Evolutionary conservation across 2,888 invertebrate species (phyloP).

Genomic region (Bellardia pandia): DNA sequence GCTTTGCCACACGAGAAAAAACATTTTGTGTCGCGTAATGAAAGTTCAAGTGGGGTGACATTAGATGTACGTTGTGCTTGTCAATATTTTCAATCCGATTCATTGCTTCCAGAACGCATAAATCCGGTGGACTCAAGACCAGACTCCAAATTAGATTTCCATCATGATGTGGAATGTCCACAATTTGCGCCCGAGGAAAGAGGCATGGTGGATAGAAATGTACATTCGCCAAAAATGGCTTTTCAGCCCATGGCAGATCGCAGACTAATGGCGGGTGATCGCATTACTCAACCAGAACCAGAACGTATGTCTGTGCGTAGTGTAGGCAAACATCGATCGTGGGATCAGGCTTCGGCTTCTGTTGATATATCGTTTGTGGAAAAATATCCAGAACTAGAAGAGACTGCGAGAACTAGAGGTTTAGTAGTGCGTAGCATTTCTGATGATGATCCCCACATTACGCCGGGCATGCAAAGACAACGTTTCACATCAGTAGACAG

Average conservation of each 20-base stretch:
- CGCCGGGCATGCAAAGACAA: constrained; percentile 74
- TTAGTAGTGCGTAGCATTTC: constrained; percentile 82
- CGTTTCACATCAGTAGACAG: constrained; percentile 81
- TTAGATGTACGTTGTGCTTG: constrained; percentile 94
- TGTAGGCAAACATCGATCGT: constrained; percentile 75
- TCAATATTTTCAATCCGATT: constrained; percentile 93
- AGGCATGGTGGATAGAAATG: constrained; percentile 10
- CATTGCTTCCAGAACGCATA: constrained; percentile 90
- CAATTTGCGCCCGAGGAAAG: constrained; percentile 10
- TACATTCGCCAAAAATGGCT: constrained; percentile 23
- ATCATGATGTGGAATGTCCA: constrained; percentile 81
- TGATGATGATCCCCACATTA: constrained; percentile 78
- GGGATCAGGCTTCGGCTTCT: constrained; percentile 74
- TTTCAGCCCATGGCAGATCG: constrained; percentile 43
- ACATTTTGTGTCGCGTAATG: constrained; percentile 89
- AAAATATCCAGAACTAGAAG: constrained; percentile 80
- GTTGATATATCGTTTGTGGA: constrained; percentile 81
- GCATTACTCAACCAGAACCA: constrained; percentile 72
- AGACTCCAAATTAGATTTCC: constrained; percentile 85
- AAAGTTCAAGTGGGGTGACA: constrained; percentile 89
- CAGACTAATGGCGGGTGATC: constrained; percentile 63
- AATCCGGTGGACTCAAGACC: constrained; percentile 88
- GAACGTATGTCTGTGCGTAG: constrained; percentile 77
- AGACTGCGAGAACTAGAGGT: constrained; percentile 80
- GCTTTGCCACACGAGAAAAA: constrained; percentile 87